phyloP scores from a whole-genome alignment of 2,888 invertebrate species.

The Dryocosmus kuriphilus region DNA sequence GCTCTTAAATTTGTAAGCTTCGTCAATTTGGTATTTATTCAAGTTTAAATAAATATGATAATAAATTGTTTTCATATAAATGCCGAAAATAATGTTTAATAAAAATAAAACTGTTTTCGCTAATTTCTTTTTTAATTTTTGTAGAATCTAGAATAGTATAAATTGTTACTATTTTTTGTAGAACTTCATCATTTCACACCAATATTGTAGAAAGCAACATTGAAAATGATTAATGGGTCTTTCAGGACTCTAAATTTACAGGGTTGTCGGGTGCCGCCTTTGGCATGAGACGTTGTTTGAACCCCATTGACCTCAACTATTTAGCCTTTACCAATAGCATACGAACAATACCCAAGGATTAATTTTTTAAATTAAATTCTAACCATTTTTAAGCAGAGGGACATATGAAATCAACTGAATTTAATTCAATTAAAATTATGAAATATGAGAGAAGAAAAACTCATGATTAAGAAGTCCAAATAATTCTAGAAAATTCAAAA shows the following conservation, averaged over 20 bases:
- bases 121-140: neutral
- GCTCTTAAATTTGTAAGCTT: no score
- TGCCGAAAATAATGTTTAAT: neutral
- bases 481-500: no score
- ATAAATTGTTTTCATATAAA: no score
- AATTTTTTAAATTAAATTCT: neutral
- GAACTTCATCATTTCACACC: neutral
- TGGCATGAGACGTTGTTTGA: constrained; percentile 30
- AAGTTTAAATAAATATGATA: no score
- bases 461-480: no score
- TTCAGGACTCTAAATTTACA: constrained; percentile 12
- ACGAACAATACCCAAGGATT: constrained; percentile 5
- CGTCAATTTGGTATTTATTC: no score
- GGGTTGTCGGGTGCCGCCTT: constrained; percentile 17
- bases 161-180: neutral
- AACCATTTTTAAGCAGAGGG: no score
- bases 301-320: constrained; percentile 28
- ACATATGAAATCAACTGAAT: no score
- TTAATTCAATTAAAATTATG: no score
- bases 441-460: no score
- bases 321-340: constrained; percentile 33
- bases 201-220: constrained; percentile 10
- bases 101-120: neutral
- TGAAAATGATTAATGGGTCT: constrained; percentile 21
- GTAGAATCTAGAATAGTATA: neutral